A percentile compares a stretch with the other conserved stretches of the same genome.
These are phyloP conservation scores for Nebria ingens DNA, from an alignment of 1,140 invertebrate species.

Conservation along the genomic window DNA sequence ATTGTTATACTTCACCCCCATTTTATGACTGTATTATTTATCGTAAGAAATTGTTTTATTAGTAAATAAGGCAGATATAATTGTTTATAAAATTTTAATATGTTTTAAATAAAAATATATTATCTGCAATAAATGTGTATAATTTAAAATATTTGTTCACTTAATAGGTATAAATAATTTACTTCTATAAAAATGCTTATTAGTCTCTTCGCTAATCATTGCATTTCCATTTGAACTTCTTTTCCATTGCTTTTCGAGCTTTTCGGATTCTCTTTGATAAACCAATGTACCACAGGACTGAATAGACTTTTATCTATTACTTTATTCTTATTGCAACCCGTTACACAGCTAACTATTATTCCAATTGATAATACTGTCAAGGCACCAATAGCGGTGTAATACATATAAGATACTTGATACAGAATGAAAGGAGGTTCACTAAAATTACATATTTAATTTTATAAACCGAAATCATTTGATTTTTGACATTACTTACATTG, in stretches of 20 bases:
- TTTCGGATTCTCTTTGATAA: slow-evolving; percentile 17
- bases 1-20: too few relatives aligned
- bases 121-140: neutral
- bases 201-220: too few relatives aligned
- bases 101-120: neutral
- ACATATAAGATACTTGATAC: slow-evolving; percentile 54
- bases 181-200: neutral
- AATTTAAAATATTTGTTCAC: neutral
- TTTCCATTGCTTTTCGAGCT: neutral
- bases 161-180: neutral
- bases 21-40: neutral
- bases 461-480: neutral
- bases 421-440: slow-evolving; percentile 38
- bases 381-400: slow-evolving; percentile 57
- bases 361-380: slow-evolving; percentile 56
- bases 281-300: slow-evolving; percentile 30
- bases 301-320: slow-evolving; percentile 32
- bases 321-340: slow-evolving; percentile 24
- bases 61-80: neutral
- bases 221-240: neutral
- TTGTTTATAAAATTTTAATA: neutral
- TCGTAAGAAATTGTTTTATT: neutral
- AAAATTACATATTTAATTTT: slow-evolving; percentile 16
- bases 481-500: neutral
- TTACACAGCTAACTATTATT: slow-evolving; percentile 32